Evolutionary conservation across 2,888 invertebrate species (phyloP).

Genomic region (Drosophila koepferae): DNA sequence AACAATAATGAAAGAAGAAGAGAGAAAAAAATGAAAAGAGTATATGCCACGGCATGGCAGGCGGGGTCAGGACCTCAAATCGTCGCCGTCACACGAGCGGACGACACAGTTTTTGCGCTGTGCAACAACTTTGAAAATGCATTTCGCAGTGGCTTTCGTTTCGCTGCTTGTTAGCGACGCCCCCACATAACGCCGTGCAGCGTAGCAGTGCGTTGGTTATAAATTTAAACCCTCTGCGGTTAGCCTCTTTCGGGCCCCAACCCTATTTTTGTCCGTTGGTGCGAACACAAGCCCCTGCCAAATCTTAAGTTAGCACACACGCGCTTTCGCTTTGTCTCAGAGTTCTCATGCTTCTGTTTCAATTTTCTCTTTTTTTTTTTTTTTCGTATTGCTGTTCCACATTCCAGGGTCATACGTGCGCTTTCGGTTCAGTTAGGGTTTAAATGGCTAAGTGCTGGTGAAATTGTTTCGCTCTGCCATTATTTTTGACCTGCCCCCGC

Average conservation of each 20-base stretch:
- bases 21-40: constrained; percentile 10
- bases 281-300: constrained; percentile 24
- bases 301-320: constrained; percentile 62
- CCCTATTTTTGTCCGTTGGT: constrained; percentile 16
- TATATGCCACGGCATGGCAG: constrained; percentile 39
- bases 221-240: constrained; percentile 73
- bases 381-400: constrained; percentile 4
- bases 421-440: constrained; percentile 74
- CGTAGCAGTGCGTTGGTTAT: constrained; percentile 60
- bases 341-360: constrained; percentile 9
- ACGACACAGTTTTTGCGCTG: constrained; percentile 57
- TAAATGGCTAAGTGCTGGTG: constrained; percentile 77
- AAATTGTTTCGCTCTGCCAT: constrained; percentile 75
- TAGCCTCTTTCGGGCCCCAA: constrained; percentile 52
- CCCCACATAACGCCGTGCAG: constrained; percentile 43
- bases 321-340: constrained; percentile 44
- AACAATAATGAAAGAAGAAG: constrained; percentile 6
- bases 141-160: constrained; percentile 75
- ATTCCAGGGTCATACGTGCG: constrained; percentile 72
- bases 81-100: constrained; percentile 65
- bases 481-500: constrained; percentile 47
- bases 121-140: constrained; percentile 69
- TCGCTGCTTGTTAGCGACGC: constrained; percentile 68
- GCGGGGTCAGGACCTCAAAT: constrained; percentile 71
- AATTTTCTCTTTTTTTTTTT: not conserved